Base-by-base conservation (phyloP, 2,797 vertebrate species). In the Cyprinodon diabolis region DNA sequence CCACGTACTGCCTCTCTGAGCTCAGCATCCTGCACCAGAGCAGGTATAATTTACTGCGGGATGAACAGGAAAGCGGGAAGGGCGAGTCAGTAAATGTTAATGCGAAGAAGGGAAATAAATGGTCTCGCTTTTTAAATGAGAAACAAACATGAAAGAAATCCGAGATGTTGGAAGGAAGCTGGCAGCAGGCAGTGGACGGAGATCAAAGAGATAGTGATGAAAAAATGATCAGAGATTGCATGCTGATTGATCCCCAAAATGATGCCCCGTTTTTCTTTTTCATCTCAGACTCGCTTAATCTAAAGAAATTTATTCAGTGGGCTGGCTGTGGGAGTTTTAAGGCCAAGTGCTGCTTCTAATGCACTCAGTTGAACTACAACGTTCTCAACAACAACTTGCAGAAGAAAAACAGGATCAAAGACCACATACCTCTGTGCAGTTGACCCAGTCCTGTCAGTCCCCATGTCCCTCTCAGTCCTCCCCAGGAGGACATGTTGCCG, bases 401-500 rank as follows among this genome's bases (percentile, higher is more conserved):
- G 68, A 4, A 19, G 52, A 10, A 2, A 8, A 1, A 15, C 1
- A 47, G 2, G 35, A 49, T 40, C 15, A 30, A 62, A 37, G 17
- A 14, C 85, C 86, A 54, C 77, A 0, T 45, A 95, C 95, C 95
- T 96, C 81, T 95, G 95, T 1, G 92, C 86, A 0, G 93, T 94
- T 0, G 88, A 84, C 0, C 91, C 92, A 0, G 84, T 80, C 56
- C 92, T 86, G 23, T 96, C 95, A 0, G 84, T 84, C 3, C 93
- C 94, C 3, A 86, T 92, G 63, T 95, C 95, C 74, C 95, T 92
- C 69, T 96, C 96, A 0, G 95, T 94, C 55, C 96, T 95, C 54
- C 94, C 92, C 3, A 97, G 92, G 69, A 98, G 94, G 66, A 97
- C 96, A 0, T 97, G 96, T 84, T 97, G 96, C 69, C 96, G 93